Percentiles rank a stretch among this genome's conserved stretches.
These are phyloP conservation scores for Zoroaster sp. DNA, from an alignment of 53 echinoderm and acorn worm species.

Conservation along the genomic window DNA sequence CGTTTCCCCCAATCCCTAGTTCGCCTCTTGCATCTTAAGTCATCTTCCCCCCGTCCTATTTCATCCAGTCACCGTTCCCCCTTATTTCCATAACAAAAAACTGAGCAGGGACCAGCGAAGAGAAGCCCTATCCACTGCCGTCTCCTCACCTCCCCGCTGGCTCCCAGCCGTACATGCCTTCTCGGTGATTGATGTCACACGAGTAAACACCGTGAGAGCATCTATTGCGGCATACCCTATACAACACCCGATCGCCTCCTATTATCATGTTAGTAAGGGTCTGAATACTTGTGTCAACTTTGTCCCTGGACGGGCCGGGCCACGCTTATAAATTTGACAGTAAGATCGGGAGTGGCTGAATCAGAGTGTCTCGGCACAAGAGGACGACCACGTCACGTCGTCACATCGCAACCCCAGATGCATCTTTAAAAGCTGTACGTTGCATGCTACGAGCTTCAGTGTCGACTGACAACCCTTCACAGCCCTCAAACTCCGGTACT, in stretches of 20 bases:
- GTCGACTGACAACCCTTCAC: not conserved
- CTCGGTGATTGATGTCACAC: conserved; percentile 11
- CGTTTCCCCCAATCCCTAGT: too few relatives aligned
- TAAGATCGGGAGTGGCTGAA: not conserved
- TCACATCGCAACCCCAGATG: not conserved
- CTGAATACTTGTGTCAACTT: conserved; percentile 37
- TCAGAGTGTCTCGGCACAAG: not conserved
- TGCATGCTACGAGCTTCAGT: not conserved
- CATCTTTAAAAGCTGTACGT: not conserved
- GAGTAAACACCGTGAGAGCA: conserved; percentile 18
- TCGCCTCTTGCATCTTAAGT: not conserved
- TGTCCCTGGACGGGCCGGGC: not conserved
- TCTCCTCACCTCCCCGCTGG: not conserved
- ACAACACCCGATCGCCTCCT: conserved; percentile 30
- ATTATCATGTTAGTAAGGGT: not conserved
- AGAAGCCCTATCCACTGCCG: conserved; percentile 3
- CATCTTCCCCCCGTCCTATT: not conserved
- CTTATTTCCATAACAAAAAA: not conserved
- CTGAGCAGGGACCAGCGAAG: not conserved
- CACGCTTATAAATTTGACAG: conserved; percentile 33
- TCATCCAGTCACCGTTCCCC: not conserved
- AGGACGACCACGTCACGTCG: not conserved
- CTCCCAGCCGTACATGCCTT: not conserved
- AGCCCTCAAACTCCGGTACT: too few relatives aligned
- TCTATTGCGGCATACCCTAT: not conserved